phyloP scores from a whole-genome alignment of 1,140 invertebrate species.

The Drosophila ficusphila region DNA sequence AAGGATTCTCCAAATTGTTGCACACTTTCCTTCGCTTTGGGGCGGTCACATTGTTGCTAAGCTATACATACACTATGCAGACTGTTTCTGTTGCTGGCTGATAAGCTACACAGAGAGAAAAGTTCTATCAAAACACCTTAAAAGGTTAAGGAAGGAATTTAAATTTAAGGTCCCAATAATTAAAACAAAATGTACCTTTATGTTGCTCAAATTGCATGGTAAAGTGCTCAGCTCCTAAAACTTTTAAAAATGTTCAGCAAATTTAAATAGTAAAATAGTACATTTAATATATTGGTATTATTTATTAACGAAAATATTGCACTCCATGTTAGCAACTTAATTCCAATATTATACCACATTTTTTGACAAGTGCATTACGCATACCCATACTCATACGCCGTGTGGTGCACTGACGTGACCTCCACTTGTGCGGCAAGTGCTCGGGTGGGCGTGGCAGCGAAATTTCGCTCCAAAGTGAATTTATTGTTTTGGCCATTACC shows the following conservation, averaged over 20 bases:
- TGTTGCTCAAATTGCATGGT: no score
- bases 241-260: no score
- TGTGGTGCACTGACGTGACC: slow-evolving; percentile 56
- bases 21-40: slow-evolving; percentile 46
- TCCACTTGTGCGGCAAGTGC: slow-evolving; percentile 41
- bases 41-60: slow-evolving; percentile 61
- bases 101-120: slow-evolving; percentile 44
- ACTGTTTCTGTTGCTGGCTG: slow-evolving; percentile 23
- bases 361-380: background rate
- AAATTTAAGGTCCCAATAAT: no score
- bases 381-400: slow-evolving; percentile 37
- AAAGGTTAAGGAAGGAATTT: no score
- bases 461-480: slow-evolving; percentile 52
- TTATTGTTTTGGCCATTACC: slow-evolving; percentile 64
- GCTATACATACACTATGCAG: slow-evolving; percentile 8
- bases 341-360: background rate
- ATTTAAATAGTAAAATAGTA: no score
- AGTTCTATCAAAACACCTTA: background rate
- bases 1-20: slow-evolving; percentile 70
- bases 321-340: no score
- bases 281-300: no score
- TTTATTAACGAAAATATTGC: no score
- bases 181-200: no score
- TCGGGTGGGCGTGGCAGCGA: slow-evolving; percentile 46
- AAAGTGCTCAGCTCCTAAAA: no score